Percentiles rank a stretch among this genome's conserved stretches.
Conservation (phyloP, 2,113 vertebrate genomes). For the Octodon degus region DNA sequence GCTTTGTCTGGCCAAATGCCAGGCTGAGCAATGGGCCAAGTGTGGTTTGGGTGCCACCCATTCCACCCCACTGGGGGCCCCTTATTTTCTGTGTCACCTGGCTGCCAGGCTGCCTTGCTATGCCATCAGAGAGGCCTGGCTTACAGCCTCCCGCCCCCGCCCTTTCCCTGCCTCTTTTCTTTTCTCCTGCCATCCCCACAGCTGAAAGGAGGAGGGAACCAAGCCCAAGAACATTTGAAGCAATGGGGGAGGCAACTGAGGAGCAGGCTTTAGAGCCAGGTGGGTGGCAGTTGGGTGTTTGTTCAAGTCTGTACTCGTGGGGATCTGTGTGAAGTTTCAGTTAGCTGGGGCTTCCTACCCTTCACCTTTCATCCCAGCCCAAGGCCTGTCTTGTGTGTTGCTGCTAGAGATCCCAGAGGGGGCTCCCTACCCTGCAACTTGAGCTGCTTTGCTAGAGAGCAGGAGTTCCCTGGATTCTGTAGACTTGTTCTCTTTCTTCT, state of each 20-base stretch:
- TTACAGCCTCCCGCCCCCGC: not conserved
- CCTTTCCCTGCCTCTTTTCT: not conserved
- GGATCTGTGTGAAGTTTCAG: conserved; percentile 44
- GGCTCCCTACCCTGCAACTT: not conserved
- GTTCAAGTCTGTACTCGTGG: conserved; percentile 33
- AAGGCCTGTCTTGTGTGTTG: not conserved
- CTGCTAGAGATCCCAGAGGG: not conserved
- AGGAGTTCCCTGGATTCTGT: conserved; percentile 14
- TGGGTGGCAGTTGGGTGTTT: conserved; percentile 47
- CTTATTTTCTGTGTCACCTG: conserved; percentile 52
- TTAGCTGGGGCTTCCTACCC: conserved; percentile 41
- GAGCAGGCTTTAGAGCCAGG: conserved; percentile 49
- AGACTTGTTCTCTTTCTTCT: not conserved
- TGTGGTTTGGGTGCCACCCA: not conserved
- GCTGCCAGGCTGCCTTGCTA: conserved; percentile 40
- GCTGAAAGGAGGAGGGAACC: conserved; percentile 37
- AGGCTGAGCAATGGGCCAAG: conserved; percentile 35
- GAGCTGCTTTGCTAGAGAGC: not conserved
- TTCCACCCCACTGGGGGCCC: not conserved
- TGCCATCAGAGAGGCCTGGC: not conserved
- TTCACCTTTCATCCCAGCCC: not conserved
- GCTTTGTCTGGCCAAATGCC: conserved; percentile 26
- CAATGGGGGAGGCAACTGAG: not conserved
- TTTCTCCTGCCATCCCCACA: not conserved
- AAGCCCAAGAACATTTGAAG: not conserved